phyloP scores from a whole-genome alignment of 2,113 vertebrate genomes.

The Lycaon pictus region DNA sequence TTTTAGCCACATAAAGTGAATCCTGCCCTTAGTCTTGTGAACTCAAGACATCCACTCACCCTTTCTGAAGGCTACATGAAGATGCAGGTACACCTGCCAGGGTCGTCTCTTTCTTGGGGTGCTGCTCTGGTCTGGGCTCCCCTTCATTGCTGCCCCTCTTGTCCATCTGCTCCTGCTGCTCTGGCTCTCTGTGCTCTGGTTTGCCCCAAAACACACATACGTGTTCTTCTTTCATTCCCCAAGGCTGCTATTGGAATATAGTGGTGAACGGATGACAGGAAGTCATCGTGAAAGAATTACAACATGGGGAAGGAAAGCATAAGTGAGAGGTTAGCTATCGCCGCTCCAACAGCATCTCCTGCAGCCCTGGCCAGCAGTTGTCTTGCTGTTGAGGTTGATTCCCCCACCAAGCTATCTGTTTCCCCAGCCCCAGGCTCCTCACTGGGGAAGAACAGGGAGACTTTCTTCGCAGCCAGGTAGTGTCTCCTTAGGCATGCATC shows the following conservation, averaged over 20 bases:
- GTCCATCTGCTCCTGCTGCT: neutral
- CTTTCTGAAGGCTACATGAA: neutral
- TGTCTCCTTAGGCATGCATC: neutral
- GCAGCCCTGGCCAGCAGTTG: neutral
- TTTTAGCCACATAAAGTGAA: neutral
- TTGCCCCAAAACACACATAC: neutral
- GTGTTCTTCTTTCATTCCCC: neutral
- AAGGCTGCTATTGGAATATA: neutral
- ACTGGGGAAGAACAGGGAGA: neutral
- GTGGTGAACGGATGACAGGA: neutral
- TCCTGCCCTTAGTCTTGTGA: neutral
- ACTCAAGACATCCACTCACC: neutral
- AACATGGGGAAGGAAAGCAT: neutral
- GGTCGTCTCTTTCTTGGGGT: neutral
- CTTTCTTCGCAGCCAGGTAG: neutral
- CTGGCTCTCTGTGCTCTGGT: neutral
- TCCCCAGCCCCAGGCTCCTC: neutral
- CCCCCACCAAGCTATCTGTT: accelerated
- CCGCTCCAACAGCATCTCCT: neutral
- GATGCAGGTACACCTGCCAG: accelerated
- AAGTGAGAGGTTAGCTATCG: accelerated
- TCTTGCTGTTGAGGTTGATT: neutral
- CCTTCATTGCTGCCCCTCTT: neutral
- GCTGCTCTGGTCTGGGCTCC: neutral
- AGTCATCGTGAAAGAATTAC: neutral